phyloP scores from a whole-genome alignment of 2,888 invertebrate species.

The Xanthorhoe designata region DNA sequence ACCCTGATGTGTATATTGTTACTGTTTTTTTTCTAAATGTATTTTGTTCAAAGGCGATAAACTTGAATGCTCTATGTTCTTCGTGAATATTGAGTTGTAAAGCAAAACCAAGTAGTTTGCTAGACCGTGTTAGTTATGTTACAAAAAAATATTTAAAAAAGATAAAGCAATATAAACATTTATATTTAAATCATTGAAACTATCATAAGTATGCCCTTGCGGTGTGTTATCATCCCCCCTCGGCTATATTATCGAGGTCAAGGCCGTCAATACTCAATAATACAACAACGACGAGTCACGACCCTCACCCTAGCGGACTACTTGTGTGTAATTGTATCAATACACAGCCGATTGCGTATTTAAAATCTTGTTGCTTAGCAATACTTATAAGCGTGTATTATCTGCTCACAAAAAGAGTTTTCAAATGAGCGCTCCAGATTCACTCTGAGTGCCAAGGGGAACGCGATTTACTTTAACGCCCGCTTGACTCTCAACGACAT shows the following conservation, averaged over 20 bases:
- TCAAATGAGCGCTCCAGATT: constrained; percentile 39
- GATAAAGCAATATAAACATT: constrained; percentile 17
- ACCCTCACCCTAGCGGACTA: constrained; percentile 60
- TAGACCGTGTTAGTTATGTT: neutral
- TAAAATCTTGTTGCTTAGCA: constrained; percentile 36
- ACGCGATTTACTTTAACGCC: constrained; percentile 62
- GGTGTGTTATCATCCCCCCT: constrained; percentile 57
- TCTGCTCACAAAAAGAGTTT: constrained; percentile 37
- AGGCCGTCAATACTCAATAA: constrained; percentile 69
- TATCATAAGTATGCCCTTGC: constrained; percentile 39
- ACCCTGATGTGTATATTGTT: constrained; percentile 39
- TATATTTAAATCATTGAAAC: constrained; percentile 17
- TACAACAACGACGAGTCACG: constrained; percentile 47
- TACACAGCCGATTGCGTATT: constrained; percentile 38
- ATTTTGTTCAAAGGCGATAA: constrained; percentile 14
- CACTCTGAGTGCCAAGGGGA: constrained; percentile 52
- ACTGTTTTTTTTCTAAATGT: constrained; percentile 22
- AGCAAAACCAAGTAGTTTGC: constrained; percentile 1
- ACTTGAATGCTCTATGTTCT: constrained; percentile 10
- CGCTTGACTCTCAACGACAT: constrained; percentile 64
- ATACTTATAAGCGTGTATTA: constrained; percentile 35
- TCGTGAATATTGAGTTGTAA: neutral
- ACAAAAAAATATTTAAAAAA: neutral
- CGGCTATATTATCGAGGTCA: constrained; percentile 61
- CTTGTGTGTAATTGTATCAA: constrained; percentile 43